Percentiles rank a stretch among this genome's conserved stretches.
Conservation (phyloP, 2,888 invertebrate species). For the Diplazon laetatorius region DNA sequence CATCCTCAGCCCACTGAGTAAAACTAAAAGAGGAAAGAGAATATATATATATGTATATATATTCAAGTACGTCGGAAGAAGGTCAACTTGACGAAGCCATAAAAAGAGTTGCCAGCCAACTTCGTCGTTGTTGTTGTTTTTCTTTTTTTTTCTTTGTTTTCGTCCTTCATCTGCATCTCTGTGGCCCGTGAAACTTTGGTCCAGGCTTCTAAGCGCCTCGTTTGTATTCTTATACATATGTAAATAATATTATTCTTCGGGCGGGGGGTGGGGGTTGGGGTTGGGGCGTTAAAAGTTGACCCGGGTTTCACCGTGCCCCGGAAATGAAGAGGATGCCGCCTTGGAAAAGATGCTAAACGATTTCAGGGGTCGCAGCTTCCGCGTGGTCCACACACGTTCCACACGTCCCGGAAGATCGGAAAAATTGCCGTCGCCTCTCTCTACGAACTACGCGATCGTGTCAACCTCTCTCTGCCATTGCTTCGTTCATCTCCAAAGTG, state of each 20-base stretch:
- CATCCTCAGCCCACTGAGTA: slow-evolving; percentile 36
- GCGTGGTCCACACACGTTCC: not conserved
- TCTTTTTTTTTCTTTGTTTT: not conserved
- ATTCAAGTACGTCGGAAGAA: slow-evolving; percentile 9
- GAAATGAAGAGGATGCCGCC: slow-evolving; percentile 17
- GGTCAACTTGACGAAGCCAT: slow-evolving; percentile 16
- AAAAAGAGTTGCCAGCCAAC: slow-evolving; percentile 18
- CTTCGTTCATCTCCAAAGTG: not conserved
- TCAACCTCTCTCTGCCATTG: not conserved
- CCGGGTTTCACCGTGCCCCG: not conserved
- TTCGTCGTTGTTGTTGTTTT: too few species aligned
- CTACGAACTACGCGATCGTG: not conserved
- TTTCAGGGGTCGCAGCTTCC: slow-evolving; percentile 2
- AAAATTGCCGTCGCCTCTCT: slow-evolving; percentile 9
- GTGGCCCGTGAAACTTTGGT: slow-evolving; percentile 47
- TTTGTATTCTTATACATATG: slow-evolving; percentile 62
- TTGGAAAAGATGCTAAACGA: not conserved
- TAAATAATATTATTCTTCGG: slow-evolving; percentile 59
- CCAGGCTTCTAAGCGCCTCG: slow-evolving; percentile 53
- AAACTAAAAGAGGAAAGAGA: slow-evolving; percentile 23
- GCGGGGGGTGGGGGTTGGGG: too few species aligned
- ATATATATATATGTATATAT: too few species aligned
- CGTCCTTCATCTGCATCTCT: slow-evolving; percentile 12
- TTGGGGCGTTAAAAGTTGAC: slow-evolving; percentile 52
- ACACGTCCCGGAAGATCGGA: not conserved